These are phyloP conservation scores for Drosophila takahashii DNA, from an alignment of 1,140 invertebrate species.

Conservation along the genomic window DNA sequence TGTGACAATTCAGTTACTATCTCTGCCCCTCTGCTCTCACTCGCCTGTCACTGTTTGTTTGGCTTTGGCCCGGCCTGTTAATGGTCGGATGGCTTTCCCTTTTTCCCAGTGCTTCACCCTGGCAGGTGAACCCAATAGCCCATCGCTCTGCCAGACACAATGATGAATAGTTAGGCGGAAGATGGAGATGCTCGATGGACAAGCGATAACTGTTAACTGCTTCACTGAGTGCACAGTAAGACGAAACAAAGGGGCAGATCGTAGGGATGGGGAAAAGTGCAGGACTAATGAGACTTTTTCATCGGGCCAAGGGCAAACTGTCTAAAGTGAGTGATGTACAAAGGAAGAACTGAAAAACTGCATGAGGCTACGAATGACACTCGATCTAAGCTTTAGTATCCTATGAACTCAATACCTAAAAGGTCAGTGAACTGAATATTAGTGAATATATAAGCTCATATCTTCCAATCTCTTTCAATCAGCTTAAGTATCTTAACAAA, in stretches of 20 bases:
- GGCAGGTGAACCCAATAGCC: slow-evolving; percentile 48
- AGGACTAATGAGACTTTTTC: slow-evolving; percentile 39
- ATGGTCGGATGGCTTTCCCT: slow-evolving; percentile 24
- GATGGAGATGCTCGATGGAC: slow-evolving; percentile 26
- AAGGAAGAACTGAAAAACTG: neutral
- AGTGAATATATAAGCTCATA: too few species aligned
- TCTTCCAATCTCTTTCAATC: too few species aligned
- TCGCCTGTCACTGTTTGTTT: slow-evolving; percentile 14
- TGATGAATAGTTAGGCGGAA: slow-evolving; percentile 42
- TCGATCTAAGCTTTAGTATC: neutral
- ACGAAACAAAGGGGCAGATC: slow-evolving; percentile 8
- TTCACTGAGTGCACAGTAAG: slow-evolving; percentile 33
- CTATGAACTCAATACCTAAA: neutral
- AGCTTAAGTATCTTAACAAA: too few species aligned
- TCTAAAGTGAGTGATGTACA: slow-evolving; percentile 14
- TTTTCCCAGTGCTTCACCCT: slow-evolving; percentile 5
- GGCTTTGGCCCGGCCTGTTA: slow-evolving; percentile 40
- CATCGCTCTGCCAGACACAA: slow-evolving; percentile 15
- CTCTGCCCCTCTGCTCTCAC: slow-evolving; percentile 3
- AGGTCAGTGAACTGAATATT: neutral
- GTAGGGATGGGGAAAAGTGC: slow-evolving; percentile 8
- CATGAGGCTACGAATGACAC: neutral
- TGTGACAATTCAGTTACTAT: slow-evolving; percentile 67
- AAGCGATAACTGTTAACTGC: slow-evolving; percentile 52
- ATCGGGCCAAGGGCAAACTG: slow-evolving; percentile 10